Evolutionary conservation across 2,113 vertebrate species (phyloP).

Genomic region (Elephantulus edwardii): DNA sequence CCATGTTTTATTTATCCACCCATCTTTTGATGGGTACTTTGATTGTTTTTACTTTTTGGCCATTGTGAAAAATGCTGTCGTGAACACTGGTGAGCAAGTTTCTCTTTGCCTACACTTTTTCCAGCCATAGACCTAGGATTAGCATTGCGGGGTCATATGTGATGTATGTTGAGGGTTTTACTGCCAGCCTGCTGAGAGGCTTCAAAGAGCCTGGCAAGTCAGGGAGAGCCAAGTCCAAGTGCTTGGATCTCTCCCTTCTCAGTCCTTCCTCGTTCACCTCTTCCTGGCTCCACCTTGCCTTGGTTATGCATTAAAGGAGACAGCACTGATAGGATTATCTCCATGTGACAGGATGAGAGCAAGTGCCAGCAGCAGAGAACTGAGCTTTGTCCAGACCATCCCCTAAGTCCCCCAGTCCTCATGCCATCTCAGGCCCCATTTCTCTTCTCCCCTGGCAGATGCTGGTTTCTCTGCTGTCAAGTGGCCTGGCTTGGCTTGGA

Average conservation of each 20-base stretch:
- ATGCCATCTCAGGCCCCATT: background rate
- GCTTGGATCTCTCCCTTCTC: background rate
- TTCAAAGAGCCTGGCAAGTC: background rate
- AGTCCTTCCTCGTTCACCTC: background rate
- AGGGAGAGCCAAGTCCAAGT: background rate
- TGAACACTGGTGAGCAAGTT: background rate
- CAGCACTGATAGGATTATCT: background rate
- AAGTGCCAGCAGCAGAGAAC: background rate
- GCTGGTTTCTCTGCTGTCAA: slow-evolving; percentile 78
- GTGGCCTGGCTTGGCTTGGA: slow-evolving; percentile 81
- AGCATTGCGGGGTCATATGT: background rate
- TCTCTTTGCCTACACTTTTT: background rate
- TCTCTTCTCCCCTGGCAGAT: slow-evolving; percentile 72
- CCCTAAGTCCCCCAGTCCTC: no score
- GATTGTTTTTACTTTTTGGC: background rate
- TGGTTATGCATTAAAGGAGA: background rate
- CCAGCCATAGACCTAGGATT: background rate
- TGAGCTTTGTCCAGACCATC: background rate
- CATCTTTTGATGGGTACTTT: background rate
- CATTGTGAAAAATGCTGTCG: background rate
- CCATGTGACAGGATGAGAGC: background rate
- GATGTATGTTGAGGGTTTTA: background rate
- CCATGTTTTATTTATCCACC: background rate
- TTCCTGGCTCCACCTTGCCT: background rate
- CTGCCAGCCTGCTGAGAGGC: background rate